Base-by-base conservation (phyloP, 2,888 invertebrate genomes). In the Xestia rhomboidea region DNA sequence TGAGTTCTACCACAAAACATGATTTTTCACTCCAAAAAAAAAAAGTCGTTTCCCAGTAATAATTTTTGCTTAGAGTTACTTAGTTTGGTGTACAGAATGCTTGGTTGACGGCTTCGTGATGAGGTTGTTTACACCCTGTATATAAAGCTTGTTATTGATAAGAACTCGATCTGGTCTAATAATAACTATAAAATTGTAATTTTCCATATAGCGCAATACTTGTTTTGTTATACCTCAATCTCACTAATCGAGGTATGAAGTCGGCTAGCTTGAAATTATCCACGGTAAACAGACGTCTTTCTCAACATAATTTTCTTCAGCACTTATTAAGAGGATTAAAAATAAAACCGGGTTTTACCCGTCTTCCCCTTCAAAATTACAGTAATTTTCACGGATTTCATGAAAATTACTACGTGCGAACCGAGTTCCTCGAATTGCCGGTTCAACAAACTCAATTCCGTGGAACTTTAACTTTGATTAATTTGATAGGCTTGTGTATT, bases 371-470 rank as follows among this genome's bases (percentile, higher is more conserved):
- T 68, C 68, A 44, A 84, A 81, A 67, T 84, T 69, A 81, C 69
- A 63, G 63, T 81, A 13, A 85, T 85, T 76, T 44, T 46, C 76
- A 63, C 49, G 76, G 81, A 75, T 85, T 85, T 76, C 38, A 81
- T 63, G 76, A 75, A 85, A 81, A 82, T 84, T 11, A 85, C 82
- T 70, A 57, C n/a, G 49, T 81, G 76, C 62, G 30, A 73, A 70
- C 49, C 24, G 83, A 68, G 30, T 60, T 85, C 49, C 63, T 24
- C 38, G 60, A 71, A 82, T 77, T 69, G 51, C 44, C n/a, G 30
- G 72, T 77, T 73, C 68, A 51, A 72, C 71, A 82, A 82, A 71
- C 73, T 76, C 54, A 68, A 71, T 72, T 71, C 51, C 11, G 51
- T 71, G 51, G n/a, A 75, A 68, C 57, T 67, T 62, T 67, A n/a